A percentile compares a stretch with the other conserved stretches of the same genome.
Conservation (phyloP, 1,140 invertebrate species). For the Drosophila varians region DNA sequence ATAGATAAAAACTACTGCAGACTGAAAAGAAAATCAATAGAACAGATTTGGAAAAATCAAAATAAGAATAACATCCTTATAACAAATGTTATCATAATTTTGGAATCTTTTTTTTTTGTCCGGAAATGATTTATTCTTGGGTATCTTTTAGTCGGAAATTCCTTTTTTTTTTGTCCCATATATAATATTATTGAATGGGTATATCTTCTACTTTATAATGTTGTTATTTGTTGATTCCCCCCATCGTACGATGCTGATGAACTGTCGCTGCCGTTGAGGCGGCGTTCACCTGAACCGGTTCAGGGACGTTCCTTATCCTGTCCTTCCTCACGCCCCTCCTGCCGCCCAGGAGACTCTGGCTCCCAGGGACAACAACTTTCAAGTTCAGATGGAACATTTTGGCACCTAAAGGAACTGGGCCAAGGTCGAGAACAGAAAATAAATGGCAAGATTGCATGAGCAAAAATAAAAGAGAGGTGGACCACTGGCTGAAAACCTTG, state of each 20-base stretch:
- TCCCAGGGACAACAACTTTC: slow-evolving; percentile 72
- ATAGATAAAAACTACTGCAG: not conserved
- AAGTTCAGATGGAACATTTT: slow-evolving; percentile 69
- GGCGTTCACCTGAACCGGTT: slow-evolving; percentile 67
- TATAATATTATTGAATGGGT: slow-evolving; percentile 2
- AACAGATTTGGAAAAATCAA: no score
- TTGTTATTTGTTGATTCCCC: slow-evolving; percentile 44
- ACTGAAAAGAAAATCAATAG: not conserved
- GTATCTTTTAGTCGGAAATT: slow-evolving; percentile 27
- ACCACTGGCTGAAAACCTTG: slow-evolving; percentile 38
- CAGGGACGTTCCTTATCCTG: slow-evolving; percentile 56
- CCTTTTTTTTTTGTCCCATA: slow-evolving; percentile 42
- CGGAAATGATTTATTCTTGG: slow-evolving; percentile 7
- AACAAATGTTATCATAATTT: no score
- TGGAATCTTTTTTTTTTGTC: not conserved
- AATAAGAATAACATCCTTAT: not conserved
- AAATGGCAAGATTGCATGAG: slow-evolving; percentile 13
- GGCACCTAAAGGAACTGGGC: slow-evolving; percentile 70
- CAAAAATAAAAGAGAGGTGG: slow-evolving; percentile 13
- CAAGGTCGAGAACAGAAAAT: slow-evolving; percentile 68
- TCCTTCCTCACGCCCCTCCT: not conserved
- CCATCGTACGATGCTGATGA: slow-evolving; percentile 33
- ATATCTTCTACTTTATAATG: slow-evolving; percentile 42
- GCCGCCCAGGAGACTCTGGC: not conserved
- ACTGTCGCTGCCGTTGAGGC: slow-evolving; percentile 50